Evolutionary conservation across 37 sponge, comb jelly and placozoan genomes (phyloP), one percentile per base, ranked within the genome.

Genomic region (Haliclona indistincta): DNA sequence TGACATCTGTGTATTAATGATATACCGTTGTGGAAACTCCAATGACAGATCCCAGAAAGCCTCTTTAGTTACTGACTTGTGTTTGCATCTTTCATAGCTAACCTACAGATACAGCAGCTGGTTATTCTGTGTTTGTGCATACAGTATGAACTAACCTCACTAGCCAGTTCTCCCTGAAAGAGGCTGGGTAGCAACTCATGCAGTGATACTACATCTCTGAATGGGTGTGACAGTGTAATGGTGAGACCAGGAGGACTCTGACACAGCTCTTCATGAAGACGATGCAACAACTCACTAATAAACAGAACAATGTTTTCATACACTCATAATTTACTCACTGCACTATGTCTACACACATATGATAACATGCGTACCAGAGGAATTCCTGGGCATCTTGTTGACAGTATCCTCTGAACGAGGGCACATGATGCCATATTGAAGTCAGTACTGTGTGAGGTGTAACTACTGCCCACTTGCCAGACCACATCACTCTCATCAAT

Each of bases 321-420:
- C 8, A 6, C 8, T 4, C 8, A 29, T 6, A 6, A 6, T 33
- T 5, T 4, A 64, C 36, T 22, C 34, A 64, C 36, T 33, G 3
- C 36, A 33, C 4, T 3, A 64, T 5, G 36, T 37, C 22, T 32
- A 28, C 36, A 33, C 66, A 69, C 43, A 38, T 19, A 43, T 19
- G 23, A 20, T 35, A 10, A 17, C 32, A 26, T 65, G 13, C 55
- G n/a, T 39, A 91, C 92, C 87, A 82, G 6, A 91, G 84, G 47
- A 91, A 91, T 69, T 91, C 92, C 55, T 91, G 92, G 4, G 92
- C 92, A 60, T 91, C 92, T 56, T 91, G 92, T 51, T 91, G 92
- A 4, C 62, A 40, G 76, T 86, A 86, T 3, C 92, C 92, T 64
- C 77, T 76, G 76, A 91, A 91, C 36, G 80, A 67, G 1, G 92